Evolutionary conservation across 2,113 vertebrate genomes (phyloP), one percentile per base, ranked within the genome.

Genomic region (Elaphurus davidianus): DNA sequence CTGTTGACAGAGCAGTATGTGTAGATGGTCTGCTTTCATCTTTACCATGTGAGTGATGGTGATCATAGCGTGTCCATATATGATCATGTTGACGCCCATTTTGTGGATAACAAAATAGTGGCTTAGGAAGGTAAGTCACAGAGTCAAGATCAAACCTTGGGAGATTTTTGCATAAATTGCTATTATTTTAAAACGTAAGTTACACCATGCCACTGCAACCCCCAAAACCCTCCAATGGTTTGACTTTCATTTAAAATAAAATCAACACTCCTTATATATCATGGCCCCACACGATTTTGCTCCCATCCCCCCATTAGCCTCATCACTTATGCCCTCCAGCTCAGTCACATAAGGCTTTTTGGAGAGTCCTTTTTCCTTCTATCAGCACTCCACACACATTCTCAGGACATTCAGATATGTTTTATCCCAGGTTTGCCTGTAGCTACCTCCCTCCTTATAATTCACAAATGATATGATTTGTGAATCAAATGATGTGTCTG

Each of bases 51-150:
- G 27, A 87, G 43, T 60, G 83, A 81, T 5, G 10, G n/a, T 7
- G 54, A 40, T n/a, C 12, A 83, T 9, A 83, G 21, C 6, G 0
- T 36, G 81, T 8, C 33, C 21, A 25, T 36, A 15, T 27, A 25
- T 36, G 52, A 84, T 55, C 23, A 3, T 4, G 40, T 30, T 2
- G 30, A 59, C 10, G 21, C 12, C 93, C 93, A 88, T 94, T 79
- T 96, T 23, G 81, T 55, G 95, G 96, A 76, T 60, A 76, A 88
- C 21, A 36, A 90, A 79, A 86, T 0, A 15, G 21, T 71, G 55
- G 30, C 27, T 84, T 33, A 25, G 50, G 67, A 30, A 12, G 11
- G 28, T 52, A 28, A 57, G 27, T 17, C 28, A 19, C 14, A 60
- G 50, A 67, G 16, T 45, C 28, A 60, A 12, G 47, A 52, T 71